These are phyloP conservation scores for Crypturellus tataupa DNA, from an alignment of 2,797 vertebrate species.

Conservation along the genomic window DNA sequence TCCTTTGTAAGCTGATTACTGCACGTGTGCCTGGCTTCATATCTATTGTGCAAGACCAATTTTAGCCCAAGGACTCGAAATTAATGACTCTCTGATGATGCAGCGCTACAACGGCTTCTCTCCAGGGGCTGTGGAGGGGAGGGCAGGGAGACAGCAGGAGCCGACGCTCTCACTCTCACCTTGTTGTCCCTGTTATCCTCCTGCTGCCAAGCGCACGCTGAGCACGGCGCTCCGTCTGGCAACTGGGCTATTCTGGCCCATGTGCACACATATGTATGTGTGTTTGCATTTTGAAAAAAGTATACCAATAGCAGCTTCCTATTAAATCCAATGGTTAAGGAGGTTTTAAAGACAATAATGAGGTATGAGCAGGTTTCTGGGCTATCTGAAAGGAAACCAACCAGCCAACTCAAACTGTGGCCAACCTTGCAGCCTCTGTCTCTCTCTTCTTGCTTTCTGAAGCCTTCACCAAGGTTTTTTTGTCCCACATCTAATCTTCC, in stretches of 20 bases:
- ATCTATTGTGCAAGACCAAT: not conserved
- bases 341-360: not conserved
- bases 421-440: not conserved
- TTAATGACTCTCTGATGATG: not conserved
- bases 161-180: not conserved
- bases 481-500: not conserved
- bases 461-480: not conserved
- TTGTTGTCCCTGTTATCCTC: not conserved
- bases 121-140: not conserved
- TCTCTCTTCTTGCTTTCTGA: too few relatives aligned
- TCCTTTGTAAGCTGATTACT: not conserved
- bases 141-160: not conserved
- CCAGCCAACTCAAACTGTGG: not conserved
- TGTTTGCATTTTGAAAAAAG: not conserved
- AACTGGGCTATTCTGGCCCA: not conserved
- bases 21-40: not conserved
- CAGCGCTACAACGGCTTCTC: not conserved
- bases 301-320: not conserved
- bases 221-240: not conserved
- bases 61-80: not conserved
- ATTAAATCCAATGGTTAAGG: not conserved
- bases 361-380: not conserved
- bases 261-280: not conserved
- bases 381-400: not conserved
- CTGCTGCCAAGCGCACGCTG: too few relatives aligned